A percentile compares a stretch with the other conserved stretches of the same genome.
These are phyloP conservation scores for Nibea coibor DNA, from an alignment of 2,113 vertebrate genomes.

Conservation along the genomic window DNA sequence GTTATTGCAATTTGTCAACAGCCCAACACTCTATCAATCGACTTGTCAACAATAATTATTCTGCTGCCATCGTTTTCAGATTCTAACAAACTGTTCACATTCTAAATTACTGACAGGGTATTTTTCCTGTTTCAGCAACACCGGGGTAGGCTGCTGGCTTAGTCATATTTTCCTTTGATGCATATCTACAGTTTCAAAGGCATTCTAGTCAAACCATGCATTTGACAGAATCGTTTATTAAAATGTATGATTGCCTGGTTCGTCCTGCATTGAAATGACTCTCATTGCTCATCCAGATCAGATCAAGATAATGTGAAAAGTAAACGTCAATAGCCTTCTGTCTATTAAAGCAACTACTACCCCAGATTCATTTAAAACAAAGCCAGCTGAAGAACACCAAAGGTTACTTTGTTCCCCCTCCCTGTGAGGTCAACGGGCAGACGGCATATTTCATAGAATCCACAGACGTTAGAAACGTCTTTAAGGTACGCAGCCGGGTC, in stretches of 20 bases:
- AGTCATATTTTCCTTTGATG: conserved; percentile 75
- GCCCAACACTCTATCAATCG: conserved; percentile 78
- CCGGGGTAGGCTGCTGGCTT: conserved; percentile 63
- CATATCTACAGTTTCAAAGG: conserved; percentile 75
- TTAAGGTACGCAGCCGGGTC: conserved; percentile 19
- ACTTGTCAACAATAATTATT: conserved; percentile 82
- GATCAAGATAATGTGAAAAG: conserved; percentile 66
- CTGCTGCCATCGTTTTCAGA: conserved; percentile 71
- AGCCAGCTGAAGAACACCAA: conserved; percentile 24
- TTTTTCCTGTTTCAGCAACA: conserved; percentile 75
- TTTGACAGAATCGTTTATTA: conserved; percentile 80
- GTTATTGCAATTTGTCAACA: conserved; percentile 79
- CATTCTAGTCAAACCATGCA: conserved; percentile 77
- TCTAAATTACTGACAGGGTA: conserved; percentile 78
- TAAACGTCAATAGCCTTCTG: conserved; percentile 58
- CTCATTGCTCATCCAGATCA: conserved; percentile 73
- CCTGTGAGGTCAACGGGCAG: conserved; percentile 21
- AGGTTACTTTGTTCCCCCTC: conserved; percentile 21
- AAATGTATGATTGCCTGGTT: conserved; percentile 76
- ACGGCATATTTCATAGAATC: conserved; percentile 3
- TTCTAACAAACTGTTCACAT: conserved; percentile 75
- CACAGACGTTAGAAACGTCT: background rate
- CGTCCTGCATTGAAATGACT: conserved; percentile 70
- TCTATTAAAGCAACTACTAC: conserved; percentile 47
- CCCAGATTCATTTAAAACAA: conserved; percentile 48